These are phyloP conservation scores for Syngnathus acus DNA, from an alignment of 2,797 vertebrate species.

Conservation along the genomic window DNA sequence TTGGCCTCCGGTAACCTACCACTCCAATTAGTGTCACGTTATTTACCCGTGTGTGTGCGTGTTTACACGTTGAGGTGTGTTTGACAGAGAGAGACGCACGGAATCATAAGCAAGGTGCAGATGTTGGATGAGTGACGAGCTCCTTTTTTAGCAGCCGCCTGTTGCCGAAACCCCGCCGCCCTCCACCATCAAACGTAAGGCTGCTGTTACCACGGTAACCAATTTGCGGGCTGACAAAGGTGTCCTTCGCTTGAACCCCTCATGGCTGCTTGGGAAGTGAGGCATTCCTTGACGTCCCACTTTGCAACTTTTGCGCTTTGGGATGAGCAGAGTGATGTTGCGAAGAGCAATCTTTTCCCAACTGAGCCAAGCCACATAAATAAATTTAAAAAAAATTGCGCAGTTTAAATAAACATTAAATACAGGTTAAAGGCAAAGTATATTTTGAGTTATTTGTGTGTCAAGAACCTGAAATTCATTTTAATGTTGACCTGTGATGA, in stretches of 20 bases:
- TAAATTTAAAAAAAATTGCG: too few species aligned
- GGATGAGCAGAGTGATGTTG: neutral
- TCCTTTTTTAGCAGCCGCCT: slow-evolving; percentile 1
- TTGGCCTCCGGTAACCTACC: neutral
- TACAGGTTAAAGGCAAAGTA: too few species aligned
- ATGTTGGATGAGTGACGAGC: neutral
- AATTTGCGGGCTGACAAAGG: neutral
- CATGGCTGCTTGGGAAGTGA: neutral
- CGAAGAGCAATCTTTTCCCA: neutral
- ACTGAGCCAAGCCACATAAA: neutral
- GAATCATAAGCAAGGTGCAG: neutral
- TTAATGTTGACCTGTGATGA: neutral
- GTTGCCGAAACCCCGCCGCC: neutral
- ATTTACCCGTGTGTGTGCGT: neutral
- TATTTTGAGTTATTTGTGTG: too few species aligned
- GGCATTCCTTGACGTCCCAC: neutral
- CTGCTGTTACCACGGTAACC: slow-evolving; percentile 2
- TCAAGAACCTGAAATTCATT: neutral
- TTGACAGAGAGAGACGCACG: neutral
- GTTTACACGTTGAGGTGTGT: neutral
- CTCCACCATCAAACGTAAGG: neutral
- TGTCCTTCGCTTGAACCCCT: neutral
- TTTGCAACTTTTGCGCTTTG: neutral
- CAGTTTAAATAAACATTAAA: too few species aligned
- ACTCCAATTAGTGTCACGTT: neutral